phyloP scores from a whole-genome alignment of 1,140 invertebrate genomes.

The Pectinophora gossypiella region DNA sequence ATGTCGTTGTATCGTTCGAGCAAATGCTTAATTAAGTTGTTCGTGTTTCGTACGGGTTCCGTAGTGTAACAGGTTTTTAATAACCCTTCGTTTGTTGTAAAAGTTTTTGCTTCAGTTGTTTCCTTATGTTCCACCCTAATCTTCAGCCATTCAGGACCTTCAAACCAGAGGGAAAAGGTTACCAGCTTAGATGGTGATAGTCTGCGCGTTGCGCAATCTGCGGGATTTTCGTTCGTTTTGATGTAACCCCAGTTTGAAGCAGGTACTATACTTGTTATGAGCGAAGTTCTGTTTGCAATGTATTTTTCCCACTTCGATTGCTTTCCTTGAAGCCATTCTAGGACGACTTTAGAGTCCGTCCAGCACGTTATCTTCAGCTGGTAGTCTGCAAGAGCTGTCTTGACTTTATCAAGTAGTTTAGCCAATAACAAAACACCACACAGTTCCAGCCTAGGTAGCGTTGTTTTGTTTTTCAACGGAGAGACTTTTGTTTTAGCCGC shows the following conservation, averaged over 20 bases:
- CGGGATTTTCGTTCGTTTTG: conserved; percentile 32
- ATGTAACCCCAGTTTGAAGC: conserved; percentile 15
- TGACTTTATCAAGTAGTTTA: conserved; percentile 30
- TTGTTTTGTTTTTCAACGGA: conserved; percentile 47
- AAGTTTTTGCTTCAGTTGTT: not conserved
- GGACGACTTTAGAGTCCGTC: conserved; percentile 36
- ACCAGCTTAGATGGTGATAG: conserved; percentile 14
- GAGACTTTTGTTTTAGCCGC: conserved; percentile 56
- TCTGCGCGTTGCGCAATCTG: conserved; percentile 25
- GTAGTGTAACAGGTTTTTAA: not conserved
- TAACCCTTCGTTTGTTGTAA: not conserved
- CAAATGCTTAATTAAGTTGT: conserved; percentile 4
- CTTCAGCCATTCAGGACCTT: conserved; percentile 16
- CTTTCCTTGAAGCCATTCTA: conserved; percentile 38
- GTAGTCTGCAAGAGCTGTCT: conserved; percentile 9
- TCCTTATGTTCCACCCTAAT: not conserved
- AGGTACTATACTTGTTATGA: conserved; percentile 30
- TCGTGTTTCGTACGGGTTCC: not conserved
- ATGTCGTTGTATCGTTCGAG: conserved; percentile 16
- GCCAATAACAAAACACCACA: conserved; percentile 52
- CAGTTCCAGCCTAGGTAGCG: conserved; percentile 69
- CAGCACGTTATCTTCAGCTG: conserved; percentile 15
- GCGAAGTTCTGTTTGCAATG: conserved; percentile 26
- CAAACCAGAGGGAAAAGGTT: conserved; percentile 21
- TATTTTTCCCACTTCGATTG: conserved; percentile 39